Evolutionary conservation across 2,113 vertebrate genomes (phyloP).

Genomic region (Gymnarchus niloticus): DNA sequence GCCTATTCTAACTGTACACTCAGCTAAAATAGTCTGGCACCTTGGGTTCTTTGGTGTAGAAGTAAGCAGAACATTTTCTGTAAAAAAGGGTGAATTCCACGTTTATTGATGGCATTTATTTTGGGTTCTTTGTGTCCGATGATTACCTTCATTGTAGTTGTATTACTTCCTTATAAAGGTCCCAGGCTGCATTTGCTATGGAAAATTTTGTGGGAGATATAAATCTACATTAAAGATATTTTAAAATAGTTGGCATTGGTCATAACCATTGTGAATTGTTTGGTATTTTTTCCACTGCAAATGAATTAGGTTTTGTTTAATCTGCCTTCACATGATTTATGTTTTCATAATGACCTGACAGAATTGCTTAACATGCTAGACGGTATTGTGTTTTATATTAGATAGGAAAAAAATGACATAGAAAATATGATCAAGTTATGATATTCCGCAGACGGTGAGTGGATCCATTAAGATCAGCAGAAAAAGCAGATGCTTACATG

Average conservation of each 20-base stretch:
- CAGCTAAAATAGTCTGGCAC: neutral
- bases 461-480: neutral
- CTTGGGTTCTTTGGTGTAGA: neutral
- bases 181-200: neutral
- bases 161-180: neutral
- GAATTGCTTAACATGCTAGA: neutral
- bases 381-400: neutral
- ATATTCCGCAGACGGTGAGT: neutral
- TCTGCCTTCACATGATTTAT: neutral
- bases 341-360: neutral
- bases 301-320: constrained; percentile 8
- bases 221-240: neutral
- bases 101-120: neutral
- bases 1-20: neutral
- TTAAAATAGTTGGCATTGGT: neutral
- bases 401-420: neutral
- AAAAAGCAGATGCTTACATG: neutral
- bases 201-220: neutral
- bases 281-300: neutral
- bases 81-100: neutral
- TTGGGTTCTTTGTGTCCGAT: neutral
- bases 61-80: neutral
- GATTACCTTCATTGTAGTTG: neutral
- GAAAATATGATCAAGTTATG: neutral
- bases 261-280: neutral